These are phyloP conservation scores for Diarsia brunnea DNA, from an alignment of 2,888 invertebrate genomes.

Conservation along the genomic window DNA sequence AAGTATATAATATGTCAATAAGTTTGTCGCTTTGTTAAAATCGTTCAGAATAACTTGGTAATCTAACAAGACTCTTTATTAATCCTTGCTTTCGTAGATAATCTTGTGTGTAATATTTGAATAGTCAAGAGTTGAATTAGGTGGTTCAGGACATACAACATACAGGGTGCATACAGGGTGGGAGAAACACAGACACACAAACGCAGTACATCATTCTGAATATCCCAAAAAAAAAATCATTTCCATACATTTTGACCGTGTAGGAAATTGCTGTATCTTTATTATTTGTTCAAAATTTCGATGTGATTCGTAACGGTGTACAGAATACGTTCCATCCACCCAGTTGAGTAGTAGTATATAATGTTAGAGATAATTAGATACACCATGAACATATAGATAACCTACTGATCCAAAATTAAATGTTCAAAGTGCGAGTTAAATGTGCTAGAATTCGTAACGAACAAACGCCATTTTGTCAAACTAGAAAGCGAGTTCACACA, in stretches of 20 bases:
- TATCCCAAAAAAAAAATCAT: too few relatives aligned
- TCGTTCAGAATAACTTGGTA: background rate
- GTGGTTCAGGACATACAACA: background rate
- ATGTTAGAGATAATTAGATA: background rate
- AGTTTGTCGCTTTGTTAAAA: background rate
- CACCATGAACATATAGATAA: background rate
- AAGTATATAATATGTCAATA: background rate
- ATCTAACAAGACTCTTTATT: background rate
- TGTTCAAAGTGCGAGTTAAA: constrained; percentile 25
- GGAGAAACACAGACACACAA: too few relatives aligned
- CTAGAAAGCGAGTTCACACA: constrained; percentile 63
- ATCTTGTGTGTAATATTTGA: background rate
- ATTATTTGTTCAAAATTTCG: too few relatives aligned
- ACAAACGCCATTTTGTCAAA: constrained; percentile 56
- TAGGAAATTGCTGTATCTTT: too few relatives aligned
- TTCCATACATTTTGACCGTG: too few relatives aligned
- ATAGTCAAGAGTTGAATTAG: background rate
- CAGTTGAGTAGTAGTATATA: background rate
- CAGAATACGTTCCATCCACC: too few relatives aligned
- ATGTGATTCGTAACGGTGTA: too few relatives aligned
- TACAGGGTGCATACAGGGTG: too few relatives aligned
- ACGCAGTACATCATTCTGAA: too few relatives aligned
- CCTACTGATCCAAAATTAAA: constrained; percentile 11
- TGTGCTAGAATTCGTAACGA: constrained; percentile 23
- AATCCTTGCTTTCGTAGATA: background rate